Percentiles rank a stretch among this genome's conserved stretches.
Evolutionary conservation across 2,113 vertebrate species (phyloP).

Genomic region (Mustela lutreola): DNA sequence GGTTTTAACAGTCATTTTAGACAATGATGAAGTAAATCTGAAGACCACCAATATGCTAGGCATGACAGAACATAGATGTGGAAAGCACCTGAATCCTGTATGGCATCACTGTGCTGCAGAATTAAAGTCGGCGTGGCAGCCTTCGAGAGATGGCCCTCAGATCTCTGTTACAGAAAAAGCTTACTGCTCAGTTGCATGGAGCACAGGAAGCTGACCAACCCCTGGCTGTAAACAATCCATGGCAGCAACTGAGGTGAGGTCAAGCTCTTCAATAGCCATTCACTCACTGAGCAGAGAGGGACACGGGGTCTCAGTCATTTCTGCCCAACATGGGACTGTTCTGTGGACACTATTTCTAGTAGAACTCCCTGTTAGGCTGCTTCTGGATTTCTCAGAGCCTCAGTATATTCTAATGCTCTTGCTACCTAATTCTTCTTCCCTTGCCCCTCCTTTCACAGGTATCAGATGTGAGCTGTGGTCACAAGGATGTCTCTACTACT

Average conservation of each 20-base stretch:
- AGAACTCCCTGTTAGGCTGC: neutral
- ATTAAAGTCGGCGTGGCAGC: neutral
- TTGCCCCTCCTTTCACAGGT: neutral
- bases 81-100: neutral
- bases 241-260: neutral
- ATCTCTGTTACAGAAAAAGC: neutral
- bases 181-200: neutral
- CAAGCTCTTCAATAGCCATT: neutral
- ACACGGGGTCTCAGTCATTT: neutral
- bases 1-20: neutral
- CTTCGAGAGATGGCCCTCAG: neutral
- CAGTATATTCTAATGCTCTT: neutral
- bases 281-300: neutral
- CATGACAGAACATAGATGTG: neutral
- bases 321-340: neutral
- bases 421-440: neutral
- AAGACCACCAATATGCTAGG: neutral
- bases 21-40: neutral
- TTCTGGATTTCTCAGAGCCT: neutral
- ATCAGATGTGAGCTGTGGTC: neutral
- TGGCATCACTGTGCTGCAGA: neutral
- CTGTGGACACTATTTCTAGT: neutral
- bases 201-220: neutral
- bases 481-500: neutral
- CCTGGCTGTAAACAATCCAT: neutral